These are phyloP conservation scores for Hephaestus fuliginosus DNA, from an alignment of 2,797 vertebrate genomes.

Conservation along the genomic window DNA sequence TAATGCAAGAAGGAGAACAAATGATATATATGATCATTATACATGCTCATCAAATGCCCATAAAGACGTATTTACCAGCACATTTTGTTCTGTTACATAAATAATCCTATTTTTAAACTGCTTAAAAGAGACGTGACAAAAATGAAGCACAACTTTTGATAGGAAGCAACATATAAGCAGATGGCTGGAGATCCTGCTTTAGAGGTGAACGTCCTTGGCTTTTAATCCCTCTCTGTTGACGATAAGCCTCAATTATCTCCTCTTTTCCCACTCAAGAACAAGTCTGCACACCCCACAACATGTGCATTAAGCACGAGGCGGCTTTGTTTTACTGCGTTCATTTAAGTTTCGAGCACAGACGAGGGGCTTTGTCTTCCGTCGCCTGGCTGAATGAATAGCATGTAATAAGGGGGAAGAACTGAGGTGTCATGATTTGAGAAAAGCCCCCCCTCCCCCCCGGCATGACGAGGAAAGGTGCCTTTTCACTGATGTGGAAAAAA, in stretches of 20 bases:
- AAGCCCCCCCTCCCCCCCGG: constrained; percentile 59
- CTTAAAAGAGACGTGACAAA: constrained; percentile 1
- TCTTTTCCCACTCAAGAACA: constrained; percentile 37
- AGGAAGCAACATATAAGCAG: constrained; percentile 57
- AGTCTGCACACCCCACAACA: constrained; percentile 5
- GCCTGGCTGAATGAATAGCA: constrained; percentile 8
- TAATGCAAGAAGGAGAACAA: constrained; percentile 13
- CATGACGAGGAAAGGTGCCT: constrained; percentile 55
- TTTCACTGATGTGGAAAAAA: constrained; percentile 53
- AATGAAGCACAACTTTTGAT: constrained; percentile 17
- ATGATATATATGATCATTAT: not conserved
- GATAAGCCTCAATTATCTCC: constrained; percentile 62
- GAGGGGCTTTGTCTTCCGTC: constrained; percentile 28
- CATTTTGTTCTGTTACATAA: not conserved
- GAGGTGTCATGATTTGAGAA: constrained; percentile 67
- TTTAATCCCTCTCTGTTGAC: constrained; percentile 66
- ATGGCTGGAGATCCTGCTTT: constrained; percentile 76
- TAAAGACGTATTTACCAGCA: not conserved
- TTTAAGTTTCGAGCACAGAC: constrained; percentile 7
- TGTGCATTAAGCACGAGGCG: not conserved
- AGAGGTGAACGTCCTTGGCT: constrained; percentile 69
- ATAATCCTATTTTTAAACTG: not conserved
- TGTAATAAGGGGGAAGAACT: constrained; percentile 62
- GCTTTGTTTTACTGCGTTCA: constrained; percentile 5
- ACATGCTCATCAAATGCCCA: constrained; percentile 14